Percentiles rank a stretch among this genome's conserved stretches.
phyloP scores from a whole-genome alignment of 1,140 invertebrate species.

The Leptinotarsa lineolata region DNA sequence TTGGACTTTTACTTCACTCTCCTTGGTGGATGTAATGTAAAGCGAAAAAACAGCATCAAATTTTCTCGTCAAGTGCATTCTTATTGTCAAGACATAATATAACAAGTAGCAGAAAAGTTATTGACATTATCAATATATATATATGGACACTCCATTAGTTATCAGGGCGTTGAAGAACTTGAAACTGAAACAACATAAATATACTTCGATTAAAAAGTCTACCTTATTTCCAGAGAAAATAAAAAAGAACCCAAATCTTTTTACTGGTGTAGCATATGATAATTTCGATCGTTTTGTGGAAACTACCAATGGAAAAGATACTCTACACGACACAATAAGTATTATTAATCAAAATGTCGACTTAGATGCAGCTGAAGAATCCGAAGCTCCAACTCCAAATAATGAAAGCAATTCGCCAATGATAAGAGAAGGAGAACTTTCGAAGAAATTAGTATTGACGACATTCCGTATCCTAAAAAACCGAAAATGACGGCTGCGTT shows the following conservation, averaged over 20 bases:
- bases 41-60: not conserved
- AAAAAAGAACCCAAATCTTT: constrained; percentile 32
- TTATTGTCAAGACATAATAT: constrained; percentile 13
- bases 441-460: constrained; percentile 5
- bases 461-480: not conserved
- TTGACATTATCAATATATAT: constrained; percentile 40
- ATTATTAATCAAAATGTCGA: constrained; percentile 37
- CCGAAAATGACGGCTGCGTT: constrained; percentile 10
- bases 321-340: not conserved
- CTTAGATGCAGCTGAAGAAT: constrained; percentile 49
- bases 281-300: constrained; percentile 54
- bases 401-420: not conserved
- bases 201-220: constrained; percentile 30
- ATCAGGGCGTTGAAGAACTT: constrained; percentile 38
- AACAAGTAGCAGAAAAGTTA: constrained; percentile 41
- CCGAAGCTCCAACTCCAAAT: not conserved
- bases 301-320: constrained; percentile 31
- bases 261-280: constrained; percentile 50
- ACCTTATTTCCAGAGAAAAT: constrained; percentile 47
- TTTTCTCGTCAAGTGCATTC: not conserved
- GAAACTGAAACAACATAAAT: constrained; percentile 41
- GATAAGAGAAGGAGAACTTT: constrained; percentile 23
- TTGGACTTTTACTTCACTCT: not conserved
- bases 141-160: constrained; percentile 41
- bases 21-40: not conserved